Conservation (phyloP, 2,888 invertebrate genomes). For the Galeruca laticollis region DNA sequence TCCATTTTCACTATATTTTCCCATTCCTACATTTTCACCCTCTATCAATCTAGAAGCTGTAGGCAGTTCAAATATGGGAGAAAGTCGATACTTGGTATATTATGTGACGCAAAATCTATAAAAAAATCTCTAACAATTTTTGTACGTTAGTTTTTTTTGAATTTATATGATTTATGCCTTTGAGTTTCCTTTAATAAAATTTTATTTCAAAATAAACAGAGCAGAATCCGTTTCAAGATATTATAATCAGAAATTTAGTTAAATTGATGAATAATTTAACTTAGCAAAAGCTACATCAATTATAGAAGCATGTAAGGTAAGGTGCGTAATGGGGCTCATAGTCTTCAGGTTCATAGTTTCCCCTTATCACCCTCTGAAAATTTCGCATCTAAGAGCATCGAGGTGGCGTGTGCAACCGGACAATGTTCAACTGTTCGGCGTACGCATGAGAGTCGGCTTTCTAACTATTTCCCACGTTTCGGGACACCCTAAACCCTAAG, state of each 20-base stretch:
- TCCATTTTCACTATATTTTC: no score
- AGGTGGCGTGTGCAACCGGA: constrained; percentile 56
- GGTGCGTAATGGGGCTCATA: background rate
- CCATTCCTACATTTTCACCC: no score
- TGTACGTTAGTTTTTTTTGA: no score
- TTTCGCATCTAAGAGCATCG: constrained; percentile 21
- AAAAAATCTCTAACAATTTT: no score
- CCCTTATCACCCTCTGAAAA: constrained; percentile 30
- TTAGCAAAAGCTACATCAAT: background rate
- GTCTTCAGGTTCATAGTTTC: constrained; percentile 35
- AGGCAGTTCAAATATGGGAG: no score
- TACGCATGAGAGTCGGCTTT: constrained; percentile 63
- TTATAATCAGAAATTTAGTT: no score
- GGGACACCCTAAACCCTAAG: constrained; percentile 57
- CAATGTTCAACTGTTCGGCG: constrained; percentile 53
- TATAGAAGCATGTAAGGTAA: background rate
- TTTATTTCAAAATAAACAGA: background rate
- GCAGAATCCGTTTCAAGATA: background rate
- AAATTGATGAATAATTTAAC: background rate
- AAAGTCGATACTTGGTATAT: no score
- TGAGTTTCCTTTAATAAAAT: no score
- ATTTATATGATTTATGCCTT: no score
- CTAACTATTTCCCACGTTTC: constrained; percentile 65
- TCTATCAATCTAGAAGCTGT: no score
- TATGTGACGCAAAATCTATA: no score